Evolutionary conservation across 2,888 invertebrate genomes (phyloP), one percentile per base, ranked within the genome.

Genomic region (Lasioglossum morio): DNA sequence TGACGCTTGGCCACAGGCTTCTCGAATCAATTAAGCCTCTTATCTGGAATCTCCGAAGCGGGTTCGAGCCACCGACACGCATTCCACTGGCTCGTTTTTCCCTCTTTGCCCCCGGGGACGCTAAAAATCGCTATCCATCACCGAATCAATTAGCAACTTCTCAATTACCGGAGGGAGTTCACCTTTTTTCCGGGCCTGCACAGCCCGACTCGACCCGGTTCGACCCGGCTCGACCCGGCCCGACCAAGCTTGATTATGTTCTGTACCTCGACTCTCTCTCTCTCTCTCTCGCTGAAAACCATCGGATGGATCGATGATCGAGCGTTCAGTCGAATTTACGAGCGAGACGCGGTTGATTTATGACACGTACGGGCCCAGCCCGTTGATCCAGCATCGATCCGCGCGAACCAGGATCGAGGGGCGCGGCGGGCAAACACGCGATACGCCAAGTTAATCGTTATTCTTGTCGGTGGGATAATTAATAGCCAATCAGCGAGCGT

Each of bases 381-480:
- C 81, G 80, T 87, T 88, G 92, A 92, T 92, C 93, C 91, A 92
- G 92, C 90, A 93, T 93, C 92, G 92, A 93, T 93, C 92, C 89
- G 75, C 27, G 63, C 34, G 34, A 69, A 72, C 43, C 77, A 75
- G 81, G 87, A 87, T 86, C 85, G 77, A 77, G 77, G 84, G 75
- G 75, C 78, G 87, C 82, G 83, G 83, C 89, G 85, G 82, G 88
- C 90, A 90, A 91, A 92, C 92, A 92, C 90, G 91, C 92, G 90
- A 92, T 88, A 88, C 89, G 88, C 89, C 86, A 87, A 92, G 92
- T 93, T 93, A 93, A 94, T 94, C 93, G 93, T 93, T 94, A 93
- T 93, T 94, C 94, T 92, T 92, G 93, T 92, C 92, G 91, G 93
- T 91, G 89, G 92, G 93, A 93, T 93, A 94, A 94, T 94, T 94